Evolutionary conservation across 2,888 invertebrate genomes (phyloP), one percentile per base, ranked within the genome.

Genomic region (Maniola hyperantus): DNA sequence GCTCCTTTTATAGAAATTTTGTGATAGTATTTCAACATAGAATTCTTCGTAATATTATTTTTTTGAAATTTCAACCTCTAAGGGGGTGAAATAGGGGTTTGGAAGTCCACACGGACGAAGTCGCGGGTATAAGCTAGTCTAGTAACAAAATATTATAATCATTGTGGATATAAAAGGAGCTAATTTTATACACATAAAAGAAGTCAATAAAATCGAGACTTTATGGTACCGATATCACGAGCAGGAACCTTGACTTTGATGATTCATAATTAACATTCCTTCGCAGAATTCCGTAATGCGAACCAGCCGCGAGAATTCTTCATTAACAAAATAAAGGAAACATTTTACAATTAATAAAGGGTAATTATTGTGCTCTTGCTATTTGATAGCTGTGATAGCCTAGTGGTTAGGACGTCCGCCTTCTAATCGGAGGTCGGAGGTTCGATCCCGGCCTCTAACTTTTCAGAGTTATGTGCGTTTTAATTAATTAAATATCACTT

Each of bases 301-400:
- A 55, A 61, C 55, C 61, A 60, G 53, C 46, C 55, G 65, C 58
- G 54, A 42, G 48, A 46, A 60, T 51, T 58, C 54, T 36, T 34
- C 39, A 55, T 53, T 61, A 61, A 50, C 48, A 69, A 69, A 72
- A 73, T 66, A 71, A 74, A 70, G 54, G 62, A 68, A 36, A 53
- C 26, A 46, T 62, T 62, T 50, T 50, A 55, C 63, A 54, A 54
- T 15, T 33, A 18, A 20, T 62, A 42, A 48, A 42, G 33, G 48
- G 26, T 57, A 13, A 66, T 62, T 62, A 54, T 44, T 61, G 36
- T 54, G 18, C 15, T 44, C 26, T 54, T 54, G n/a, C n/a, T n/a
- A n/a, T n/a, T n/a, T n/a, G n/a, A n/a, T n/a, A n/a, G n/a, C n/a
- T n/a, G n/a, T n/a, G n/a, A n/a, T n/a, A n/a, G n/a, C n/a, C n/a